phyloP scores from a whole-genome alignment of 2,888 invertebrate species.

The Chrysolina oricalcia region DNA sequence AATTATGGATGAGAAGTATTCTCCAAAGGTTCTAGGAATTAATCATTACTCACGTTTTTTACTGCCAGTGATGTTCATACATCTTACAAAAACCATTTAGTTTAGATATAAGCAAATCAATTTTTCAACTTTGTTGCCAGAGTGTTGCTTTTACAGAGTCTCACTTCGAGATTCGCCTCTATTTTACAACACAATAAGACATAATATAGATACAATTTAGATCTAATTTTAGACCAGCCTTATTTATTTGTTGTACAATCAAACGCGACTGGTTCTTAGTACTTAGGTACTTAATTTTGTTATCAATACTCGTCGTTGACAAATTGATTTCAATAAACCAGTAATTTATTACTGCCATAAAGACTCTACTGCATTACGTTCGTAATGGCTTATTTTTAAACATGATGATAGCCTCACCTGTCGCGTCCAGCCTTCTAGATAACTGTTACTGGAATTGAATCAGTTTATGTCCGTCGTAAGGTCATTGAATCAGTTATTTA shows the following conservation, averaged over 20 bases:
- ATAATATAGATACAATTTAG: not conserved
- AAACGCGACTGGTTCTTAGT: conserved; percentile 6
- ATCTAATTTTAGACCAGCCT: not conserved
- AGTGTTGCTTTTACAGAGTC: not conserved
- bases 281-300: conserved; percentile 7
- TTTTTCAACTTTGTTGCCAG: not conserved
- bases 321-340: conserved; percentile 10
- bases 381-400: conserved; percentile 6
- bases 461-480: not conserved
- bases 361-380: not conserved
- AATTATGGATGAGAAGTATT: no score
- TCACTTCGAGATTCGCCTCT: not conserved
- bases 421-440: not conserved
- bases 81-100: no score
- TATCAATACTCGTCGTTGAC: conserved; percentile 13
- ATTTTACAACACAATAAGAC: not conserved
- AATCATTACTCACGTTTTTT: no score
- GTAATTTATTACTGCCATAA: conserved; percentile 18
- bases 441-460: not conserved
- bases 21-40: no score
- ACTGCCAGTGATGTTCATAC: no score
- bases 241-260: not conserved
- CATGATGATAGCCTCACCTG: conserved; percentile 19
- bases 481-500: conserved; percentile 17
- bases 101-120: no score